A percentile compares a stretch with the other conserved stretches of the same genome.
These are phyloP conservation scores for Formica selysi DNA, from an alignment of 1,140 invertebrate species.

Conservation along the genomic window DNA sequence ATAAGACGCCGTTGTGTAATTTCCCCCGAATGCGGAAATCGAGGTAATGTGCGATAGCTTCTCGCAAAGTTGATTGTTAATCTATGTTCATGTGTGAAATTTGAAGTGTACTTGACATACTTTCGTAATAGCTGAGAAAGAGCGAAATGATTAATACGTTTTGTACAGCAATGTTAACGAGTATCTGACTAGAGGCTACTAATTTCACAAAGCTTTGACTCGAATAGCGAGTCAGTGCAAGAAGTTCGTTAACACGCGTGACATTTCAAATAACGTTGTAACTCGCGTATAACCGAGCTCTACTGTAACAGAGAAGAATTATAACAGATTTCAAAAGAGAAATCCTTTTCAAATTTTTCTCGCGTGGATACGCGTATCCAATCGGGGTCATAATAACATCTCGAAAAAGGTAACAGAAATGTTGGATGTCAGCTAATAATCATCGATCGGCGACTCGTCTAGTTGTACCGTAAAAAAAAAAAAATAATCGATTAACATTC, in stretches of 20 bases:
- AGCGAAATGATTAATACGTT: constrained; percentile 38
- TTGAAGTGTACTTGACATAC: neutral
- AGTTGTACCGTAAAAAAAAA: neutral
- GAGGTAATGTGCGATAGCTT: neutral
- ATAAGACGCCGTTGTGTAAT: constrained; percentile 4
- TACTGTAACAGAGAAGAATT: neutral
- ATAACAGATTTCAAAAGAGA: neutral
- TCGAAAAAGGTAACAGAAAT: neutral
- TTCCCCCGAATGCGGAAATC: constrained; percentile 6
- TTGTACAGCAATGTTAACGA: constrained; percentile 15
- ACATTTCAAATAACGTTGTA: constrained; percentile 3
- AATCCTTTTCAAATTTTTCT: neutral
- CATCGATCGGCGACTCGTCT: neutral
- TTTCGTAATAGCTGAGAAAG: constrained; percentile 26
- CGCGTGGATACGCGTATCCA: neutral
- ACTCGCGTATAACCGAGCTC: neutral
- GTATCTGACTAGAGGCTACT: neutral
- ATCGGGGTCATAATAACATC: neutral
- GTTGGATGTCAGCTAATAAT: neutral
- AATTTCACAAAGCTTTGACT: constrained; percentile 52
- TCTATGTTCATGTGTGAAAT: constrained; percentile 27
- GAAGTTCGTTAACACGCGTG: constrained; percentile 50
- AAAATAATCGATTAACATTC: constrained; percentile 25
- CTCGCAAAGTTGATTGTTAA: constrained; percentile 30
- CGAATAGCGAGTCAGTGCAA: neutral